Evolutionary conservation across 2,888 invertebrate genomes (phyloP), one percentile per base, ranked within the genome.

Genomic region (Catocala sponsa): DNA sequence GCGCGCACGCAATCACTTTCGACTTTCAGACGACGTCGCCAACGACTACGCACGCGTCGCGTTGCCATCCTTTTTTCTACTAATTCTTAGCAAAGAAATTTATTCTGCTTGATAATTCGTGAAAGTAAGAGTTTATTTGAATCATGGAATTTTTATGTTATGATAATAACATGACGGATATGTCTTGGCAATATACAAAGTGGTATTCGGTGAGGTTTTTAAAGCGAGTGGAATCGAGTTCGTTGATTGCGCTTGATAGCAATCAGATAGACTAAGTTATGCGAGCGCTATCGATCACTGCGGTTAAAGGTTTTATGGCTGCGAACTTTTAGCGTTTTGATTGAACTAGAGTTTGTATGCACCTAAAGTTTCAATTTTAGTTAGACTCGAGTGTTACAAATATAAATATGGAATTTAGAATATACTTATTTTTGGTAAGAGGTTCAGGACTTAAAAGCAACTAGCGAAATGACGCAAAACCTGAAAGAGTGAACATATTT

Each of bases 1-100:
- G 68, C 56, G 60, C 75, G 77, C 92, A 92, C 91, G 92, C 92
- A 84, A 92, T 85, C 89, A 91, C 93, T 92, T 93, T 92, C 91
- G 77, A 91, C 92, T 92, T 91, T 90, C 90, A 83, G 86, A 77
- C 53, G 65, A 73, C 70, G 76, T 63, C 56, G 71, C 70, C 76
- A 73, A 74, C 76, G 62, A 55, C 64, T 61, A 55, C 61, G 62
- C 68, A 70, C 65, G 70, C 70, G 66, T 47, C 58, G 62, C 70
- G 65, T 42, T 58, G 62, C 62, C 62, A 65, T 70, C 74, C 70
- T 68, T 60, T 65, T 74, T 80, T 78, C 77, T 76, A 63, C 64
- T 48, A 59, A 70, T 71, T 72, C 72, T 71, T 72, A 60, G 65
- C 63, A 63, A 73, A 70, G 77, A 76, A 78, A 77, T 77, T 70